Evolutionary conservation across 2,888 invertebrate species (phyloP).

Genomic region (Ceriagrion tenellum): DNA sequence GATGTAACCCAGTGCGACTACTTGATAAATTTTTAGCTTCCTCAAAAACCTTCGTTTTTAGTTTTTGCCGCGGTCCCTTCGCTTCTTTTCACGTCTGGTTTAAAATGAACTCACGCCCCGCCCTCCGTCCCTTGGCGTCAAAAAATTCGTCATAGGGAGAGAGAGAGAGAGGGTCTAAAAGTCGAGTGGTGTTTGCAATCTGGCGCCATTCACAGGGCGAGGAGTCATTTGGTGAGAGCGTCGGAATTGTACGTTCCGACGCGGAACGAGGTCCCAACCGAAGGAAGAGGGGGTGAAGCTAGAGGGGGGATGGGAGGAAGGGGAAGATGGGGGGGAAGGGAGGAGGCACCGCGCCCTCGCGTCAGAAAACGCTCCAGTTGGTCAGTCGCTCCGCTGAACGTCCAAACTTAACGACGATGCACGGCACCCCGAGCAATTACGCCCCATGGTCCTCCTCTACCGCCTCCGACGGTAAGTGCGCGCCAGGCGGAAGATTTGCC

Average conservation of each 20-base stretch:
- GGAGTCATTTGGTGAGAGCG: neutral
- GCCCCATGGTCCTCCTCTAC: neutral
- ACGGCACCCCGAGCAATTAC: neutral
- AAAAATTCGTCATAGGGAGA: neutral
- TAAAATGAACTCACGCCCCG: neutral
- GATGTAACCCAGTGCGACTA: too few species aligned
- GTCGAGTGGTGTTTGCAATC: neutral
- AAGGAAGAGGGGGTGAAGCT: too few species aligned
- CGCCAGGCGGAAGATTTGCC: neutral
- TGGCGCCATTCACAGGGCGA: neutral
- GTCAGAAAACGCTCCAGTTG: constrained; percentile 27
- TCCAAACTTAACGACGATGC: neutral
- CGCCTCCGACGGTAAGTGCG: neutral
- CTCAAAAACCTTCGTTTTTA: too few species aligned
- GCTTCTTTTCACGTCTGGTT: neutral
- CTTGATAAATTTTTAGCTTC: too few species aligned
- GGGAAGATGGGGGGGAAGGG: too few species aligned
- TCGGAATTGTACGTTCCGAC: neutral
- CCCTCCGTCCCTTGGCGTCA: too few species aligned
- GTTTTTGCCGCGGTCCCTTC: neutral
- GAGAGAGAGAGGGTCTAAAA: neutral
- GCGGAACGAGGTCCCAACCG: neutral
- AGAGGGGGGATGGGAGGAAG: too few species aligned
- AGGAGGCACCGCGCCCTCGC: neutral
- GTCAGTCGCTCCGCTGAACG: constrained; percentile 5